phyloP scores from a whole-genome alignment of 2,888 invertebrate genomes.

The Acleris laterana region DNA sequence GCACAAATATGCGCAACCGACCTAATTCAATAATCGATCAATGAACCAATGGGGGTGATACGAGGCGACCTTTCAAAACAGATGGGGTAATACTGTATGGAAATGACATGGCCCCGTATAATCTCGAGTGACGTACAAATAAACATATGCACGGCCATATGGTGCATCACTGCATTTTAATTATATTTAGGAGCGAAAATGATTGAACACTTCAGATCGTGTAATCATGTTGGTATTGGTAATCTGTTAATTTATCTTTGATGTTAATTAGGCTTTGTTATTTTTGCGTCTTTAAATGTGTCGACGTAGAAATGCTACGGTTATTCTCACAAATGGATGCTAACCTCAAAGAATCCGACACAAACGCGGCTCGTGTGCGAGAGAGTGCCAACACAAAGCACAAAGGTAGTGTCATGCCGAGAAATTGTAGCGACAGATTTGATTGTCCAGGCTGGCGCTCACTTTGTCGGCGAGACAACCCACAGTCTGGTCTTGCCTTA shows the following conservation, averaged over 20 bases:
- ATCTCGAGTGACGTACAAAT: conserved; percentile 56
- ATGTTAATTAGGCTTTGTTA: background rate
- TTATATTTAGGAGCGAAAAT: conserved; percentile 29
- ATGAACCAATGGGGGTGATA: conserved; percentile 50
- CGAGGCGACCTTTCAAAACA: conserved; percentile 60
- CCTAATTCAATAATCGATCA: conserved; percentile 66
- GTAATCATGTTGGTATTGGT: conserved; percentile 17
- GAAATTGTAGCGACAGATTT: conserved; percentile 73
- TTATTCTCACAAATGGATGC: conserved; percentile 7
- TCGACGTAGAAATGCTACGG: too few relatives aligned
- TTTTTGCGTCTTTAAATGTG: background rate
- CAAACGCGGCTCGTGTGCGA: conserved; percentile 39
- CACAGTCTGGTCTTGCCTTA: background rate
- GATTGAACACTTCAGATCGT: conserved; percentile 26
- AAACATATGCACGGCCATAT: conserved; percentile 62
- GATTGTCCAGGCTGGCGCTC: conserved; percentile 68
- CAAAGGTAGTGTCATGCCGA: conserved; percentile 48
- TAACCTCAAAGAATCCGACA: conserved; percentile 34
- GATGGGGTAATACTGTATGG: conserved; percentile 58
- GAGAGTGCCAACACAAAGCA: conserved; percentile 47
- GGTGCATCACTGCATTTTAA: conserved; percentile 39
- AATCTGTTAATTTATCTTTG: conserved; percentile 19
- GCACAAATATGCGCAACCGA: conserved; percentile 67
- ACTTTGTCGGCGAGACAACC: conserved; percentile 64
- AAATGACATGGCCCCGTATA: conserved; percentile 58